phyloP scores from a whole-genome alignment of 2,888 invertebrate species.

The Drosophila nigricruria region DNA sequence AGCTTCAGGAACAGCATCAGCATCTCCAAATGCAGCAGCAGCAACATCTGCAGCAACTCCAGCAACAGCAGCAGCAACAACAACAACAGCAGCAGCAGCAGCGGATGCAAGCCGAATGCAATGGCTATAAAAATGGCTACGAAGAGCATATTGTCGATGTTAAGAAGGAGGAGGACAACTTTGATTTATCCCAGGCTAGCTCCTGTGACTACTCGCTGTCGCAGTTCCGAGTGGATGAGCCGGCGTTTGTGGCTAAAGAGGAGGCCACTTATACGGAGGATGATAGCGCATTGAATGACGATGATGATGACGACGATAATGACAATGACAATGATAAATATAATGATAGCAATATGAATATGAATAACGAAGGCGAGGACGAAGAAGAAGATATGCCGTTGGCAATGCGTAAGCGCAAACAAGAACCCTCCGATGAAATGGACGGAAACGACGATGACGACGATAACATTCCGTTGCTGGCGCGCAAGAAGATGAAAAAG shows the following conservation, averaged over 20 bases:
- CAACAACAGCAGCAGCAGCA: conserved; percentile 8
- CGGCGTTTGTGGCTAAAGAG: conserved; percentile 82
- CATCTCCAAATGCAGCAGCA: conserved; percentile 21
- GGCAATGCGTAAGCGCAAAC: conserved; percentile 86
- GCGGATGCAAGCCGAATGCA: conserved; percentile 39
- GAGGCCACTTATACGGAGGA: conserved; percentile 84
- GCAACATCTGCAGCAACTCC: conserved; percentile 13
- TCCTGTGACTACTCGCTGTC: conserved; percentile 91
- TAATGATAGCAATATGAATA: conserved; percentile 3
- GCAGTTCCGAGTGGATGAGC: conserved; percentile 87
- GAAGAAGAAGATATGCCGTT: conserved; percentile 90
- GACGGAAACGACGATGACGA: conserved; percentile 87
- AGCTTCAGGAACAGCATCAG: conserved; percentile 21
- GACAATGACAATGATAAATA: conserved; percentile 46
- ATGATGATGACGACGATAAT: conserved; percentile 63
- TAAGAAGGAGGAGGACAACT: conserved; percentile 81
- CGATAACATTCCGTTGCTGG: conserved; percentile 83
- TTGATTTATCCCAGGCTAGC: conserved; percentile 87
- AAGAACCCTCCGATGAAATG: conserved; percentile 30
- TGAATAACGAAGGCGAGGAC: not conserved
- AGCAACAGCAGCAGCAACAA: conserved; percentile 4
- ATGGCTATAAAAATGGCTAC: conserved; percentile 73
- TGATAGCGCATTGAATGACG: conserved; percentile 76
- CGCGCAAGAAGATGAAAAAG: conserved; percentile 86
- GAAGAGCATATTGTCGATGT: conserved; percentile 80